These are phyloP conservation scores for Manduca sexta DNA, from an alignment of 1,140 invertebrate genomes.

Conservation along the genomic window DNA sequence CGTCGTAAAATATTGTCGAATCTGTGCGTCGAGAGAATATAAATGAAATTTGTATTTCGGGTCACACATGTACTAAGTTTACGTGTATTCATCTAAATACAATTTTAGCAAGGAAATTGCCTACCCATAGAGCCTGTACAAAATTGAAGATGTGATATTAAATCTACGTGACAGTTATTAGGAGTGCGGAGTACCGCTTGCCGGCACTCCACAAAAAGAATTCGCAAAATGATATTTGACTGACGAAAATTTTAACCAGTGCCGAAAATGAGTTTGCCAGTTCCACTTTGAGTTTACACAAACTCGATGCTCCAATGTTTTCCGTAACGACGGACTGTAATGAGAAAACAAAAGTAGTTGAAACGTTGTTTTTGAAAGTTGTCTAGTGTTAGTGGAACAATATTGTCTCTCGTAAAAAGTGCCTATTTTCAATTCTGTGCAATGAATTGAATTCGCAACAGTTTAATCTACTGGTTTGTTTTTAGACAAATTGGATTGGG, in stretches of 20 bases:
- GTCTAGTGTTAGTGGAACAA: too few species aligned
- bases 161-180: conserved; percentile 66
- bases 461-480: too few species aligned
- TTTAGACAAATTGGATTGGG: too few species aligned
- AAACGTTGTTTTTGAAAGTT: too few species aligned
- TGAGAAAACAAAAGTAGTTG: too few species aligned
- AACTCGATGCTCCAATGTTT: too few species aligned
- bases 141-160: conserved; percentile 64
- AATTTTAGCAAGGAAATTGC: conserved; percentile 69
- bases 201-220: conserved; percentile 32
- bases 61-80: conserved; percentile 61
- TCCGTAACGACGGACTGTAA: too few species aligned
- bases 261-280: conserved; percentile 17
- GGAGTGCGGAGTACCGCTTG: conserved; percentile 32
- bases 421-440: too few species aligned
- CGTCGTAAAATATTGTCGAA: conserved; percentile 22
- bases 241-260: conserved; percentile 31
- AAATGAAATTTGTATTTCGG: conserved; percentile 58
- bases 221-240: conserved; percentile 36
- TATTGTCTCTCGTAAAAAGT: too few species aligned
- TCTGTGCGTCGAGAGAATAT: conserved; percentile 24
- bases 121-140: conserved; percentile 44
- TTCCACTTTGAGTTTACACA: not conserved
- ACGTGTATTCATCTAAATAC: conserved; percentile 59
- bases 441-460: too few species aligned